Percentiles rank a stretch among this genome's conserved stretches.
Conservation (phyloP, 2,888 invertebrate species). For the Epirrhoe tristata region DNA sequence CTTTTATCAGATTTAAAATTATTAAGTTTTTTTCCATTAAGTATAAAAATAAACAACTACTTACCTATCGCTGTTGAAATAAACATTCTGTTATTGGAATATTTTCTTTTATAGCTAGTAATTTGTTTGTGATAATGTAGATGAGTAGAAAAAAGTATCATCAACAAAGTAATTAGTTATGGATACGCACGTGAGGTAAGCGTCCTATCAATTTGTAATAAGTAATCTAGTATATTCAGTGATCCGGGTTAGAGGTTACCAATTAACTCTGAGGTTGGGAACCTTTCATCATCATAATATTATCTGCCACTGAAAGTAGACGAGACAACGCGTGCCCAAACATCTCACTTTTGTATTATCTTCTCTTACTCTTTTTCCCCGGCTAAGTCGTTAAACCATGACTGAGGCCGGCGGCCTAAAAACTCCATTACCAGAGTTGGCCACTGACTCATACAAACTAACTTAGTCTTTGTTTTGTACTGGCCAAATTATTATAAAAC, state of each 20-base stretch:
- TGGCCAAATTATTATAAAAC: no score
- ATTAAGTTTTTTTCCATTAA: slow-evolving; percentile 14
- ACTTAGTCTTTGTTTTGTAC: no score
- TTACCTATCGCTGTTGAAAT: slow-evolving; percentile 13
- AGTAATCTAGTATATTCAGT: not conserved
- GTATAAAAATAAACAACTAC: slow-evolving; percentile 10
- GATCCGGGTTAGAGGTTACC: slow-evolving; percentile 23
- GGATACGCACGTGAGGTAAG: not conserved
- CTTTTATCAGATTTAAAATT: not conserved
- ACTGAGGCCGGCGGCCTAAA: no score
- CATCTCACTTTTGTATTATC: not conserved
- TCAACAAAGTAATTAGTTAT: not conserved
- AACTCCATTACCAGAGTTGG: no score
- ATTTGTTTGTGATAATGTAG: slow-evolving; percentile 6
- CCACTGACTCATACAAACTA: no score
- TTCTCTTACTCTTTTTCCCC: no score
- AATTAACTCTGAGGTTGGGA: slow-evolving; percentile 3
- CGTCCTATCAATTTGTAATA: slow-evolving; percentile 3
- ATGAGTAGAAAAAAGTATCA: slow-evolving; percentile 1
- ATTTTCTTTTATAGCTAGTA: slow-evolving; percentile 12
- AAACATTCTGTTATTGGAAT: slow-evolving; percentile 9
- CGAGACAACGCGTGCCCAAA: slow-evolving; percentile 2
- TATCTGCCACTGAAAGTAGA: not conserved
- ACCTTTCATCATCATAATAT: slow-evolving; percentile 6
- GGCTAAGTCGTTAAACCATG: no score